Evolutionary conservation across 2,888 invertebrate genomes (phyloP), one percentile per base, ranked within the genome.

Genomic region (Drosophila mercatorum): DNA sequence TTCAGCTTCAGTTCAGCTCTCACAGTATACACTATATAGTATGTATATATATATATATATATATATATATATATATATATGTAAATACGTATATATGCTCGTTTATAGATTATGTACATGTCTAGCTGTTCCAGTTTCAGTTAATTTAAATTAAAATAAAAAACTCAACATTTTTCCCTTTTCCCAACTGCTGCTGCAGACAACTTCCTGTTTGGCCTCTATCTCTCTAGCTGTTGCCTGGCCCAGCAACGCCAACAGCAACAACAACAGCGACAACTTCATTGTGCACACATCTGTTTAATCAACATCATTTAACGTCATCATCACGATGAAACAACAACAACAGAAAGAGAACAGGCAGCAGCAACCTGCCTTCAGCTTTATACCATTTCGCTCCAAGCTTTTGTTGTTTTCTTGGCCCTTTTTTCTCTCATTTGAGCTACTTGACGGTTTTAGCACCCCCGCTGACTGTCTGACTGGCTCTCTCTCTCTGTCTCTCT

Each of bases 241-340:
- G 40, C 60, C 36, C 59, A 59, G 17, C 44, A 46, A 6, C 28
- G 28, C 28, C 7, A 34, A 6, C 31, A 31, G 7, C 43, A 31
- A 8, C 46, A 46, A 36, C 51, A 31, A 12, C 46, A 55, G n/a
- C 62, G 28, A 56, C 65, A 72, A 66, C 56, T 66, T 52, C n/a
- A 49, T 49, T 66, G 44, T 60, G 58, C 68, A 41, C 64, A 57
- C 61, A 62, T 63, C 56, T 46, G 65, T 47, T 60, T 65, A 65
- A 71, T 71, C 65, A 72, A 52, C 40, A 63, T 44, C 70, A 68
- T 67, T 66, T 49, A 67, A 66, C 68, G 31, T 68, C 60, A 69
- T 17, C 59, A 59, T 31, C 43, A 43, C 8, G 47, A 46, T 36
- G 26, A 52, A 55, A 3, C 58, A 67, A 46, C 53, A 59, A 52